A percentile compares a stretch with the other conserved stretches of the same genome.
Conservation (phyloP, 2,113 vertebrate genomes). For the Podarcis cretensis region DNA sequence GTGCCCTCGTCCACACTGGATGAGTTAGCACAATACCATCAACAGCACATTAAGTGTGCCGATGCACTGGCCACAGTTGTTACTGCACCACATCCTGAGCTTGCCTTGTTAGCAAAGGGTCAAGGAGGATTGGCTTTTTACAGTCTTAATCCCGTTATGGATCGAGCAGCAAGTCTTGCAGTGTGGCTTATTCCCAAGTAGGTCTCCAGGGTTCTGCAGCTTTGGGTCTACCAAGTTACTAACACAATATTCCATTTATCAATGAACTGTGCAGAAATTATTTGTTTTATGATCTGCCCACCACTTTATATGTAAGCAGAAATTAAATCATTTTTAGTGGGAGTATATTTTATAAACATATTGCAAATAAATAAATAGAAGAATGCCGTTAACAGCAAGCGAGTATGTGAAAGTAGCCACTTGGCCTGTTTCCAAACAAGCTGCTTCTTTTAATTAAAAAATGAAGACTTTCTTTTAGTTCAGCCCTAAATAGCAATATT, state of each 20-base stretch:
- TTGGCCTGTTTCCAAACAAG: background rate
- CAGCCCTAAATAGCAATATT: background rate
- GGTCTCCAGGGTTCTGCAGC: background rate
- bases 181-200: background rate
- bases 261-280: constrained; percentile 36
- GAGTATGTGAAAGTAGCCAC: constrained; percentile 36
- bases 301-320: constrained; percentile 46
- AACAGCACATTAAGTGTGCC: background rate
- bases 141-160: background rate
- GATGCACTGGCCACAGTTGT: background rate
- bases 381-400: constrained; percentile 65
- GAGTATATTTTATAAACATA: constrained; percentile 63
- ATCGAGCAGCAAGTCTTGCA: background rate
- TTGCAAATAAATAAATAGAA: constrained; percentile 59
- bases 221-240: constrained; percentile 21
- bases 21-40: background rate
- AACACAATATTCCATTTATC: constrained; percentile 31
- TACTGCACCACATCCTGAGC: background rate
- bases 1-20: background rate
- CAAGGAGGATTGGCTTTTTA: background rate
- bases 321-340: constrained; percentile 46
- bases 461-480: background rate
- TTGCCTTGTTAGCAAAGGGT: background rate
- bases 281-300: constrained; percentile 36
- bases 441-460: background rate